Conservation (phyloP, 2,888 invertebrate genomes). For the Acheta domesticus region DNA sequence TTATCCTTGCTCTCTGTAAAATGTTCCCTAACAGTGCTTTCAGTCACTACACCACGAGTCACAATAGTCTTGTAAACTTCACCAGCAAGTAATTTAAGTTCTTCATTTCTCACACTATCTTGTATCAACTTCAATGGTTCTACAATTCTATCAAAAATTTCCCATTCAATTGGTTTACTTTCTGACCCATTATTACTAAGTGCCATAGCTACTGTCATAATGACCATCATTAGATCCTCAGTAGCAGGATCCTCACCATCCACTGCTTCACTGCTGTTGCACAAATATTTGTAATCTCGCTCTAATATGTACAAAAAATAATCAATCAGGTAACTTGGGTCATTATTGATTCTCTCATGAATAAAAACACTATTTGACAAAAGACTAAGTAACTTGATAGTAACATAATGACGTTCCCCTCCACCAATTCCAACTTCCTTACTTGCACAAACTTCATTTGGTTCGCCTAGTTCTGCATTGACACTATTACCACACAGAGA, state of each 20-base stretch:
- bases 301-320: conserved; percentile 46
- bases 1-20: conserved; percentile 11
- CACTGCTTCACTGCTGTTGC: conserved; percentile 23
- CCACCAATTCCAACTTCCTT: neutral
- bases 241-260: conserved; percentile 35
- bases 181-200: conserved; percentile 39
- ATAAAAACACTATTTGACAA: conserved; percentile 44
- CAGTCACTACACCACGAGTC: conserved; percentile 41
- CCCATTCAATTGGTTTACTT: conserved; percentile 27
- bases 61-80: conserved; percentile 45
- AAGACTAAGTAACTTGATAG: conserved; percentile 43
- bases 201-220: conserved; percentile 48
- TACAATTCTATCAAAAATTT: conserved; percentile 31
- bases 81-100: conserved; percentile 40
- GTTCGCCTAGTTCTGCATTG: too few relatives aligned
- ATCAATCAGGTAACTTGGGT: conserved; percentile 45
- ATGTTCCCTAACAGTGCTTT: neutral
- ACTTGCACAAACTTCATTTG: neutral
- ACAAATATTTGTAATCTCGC: conserved; percentile 37
- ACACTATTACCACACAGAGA: neutral
- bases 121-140: conserved; percentile 42
- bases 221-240: conserved; percentile 42
- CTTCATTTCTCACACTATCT: conserved; percentile 39
- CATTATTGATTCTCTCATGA: conserved; percentile 44
- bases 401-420: conserved; percentile 19